phyloP scores from a whole-genome alignment of 2,797 vertebrate genomes.

The Sebastes hopkinsi region DNA sequence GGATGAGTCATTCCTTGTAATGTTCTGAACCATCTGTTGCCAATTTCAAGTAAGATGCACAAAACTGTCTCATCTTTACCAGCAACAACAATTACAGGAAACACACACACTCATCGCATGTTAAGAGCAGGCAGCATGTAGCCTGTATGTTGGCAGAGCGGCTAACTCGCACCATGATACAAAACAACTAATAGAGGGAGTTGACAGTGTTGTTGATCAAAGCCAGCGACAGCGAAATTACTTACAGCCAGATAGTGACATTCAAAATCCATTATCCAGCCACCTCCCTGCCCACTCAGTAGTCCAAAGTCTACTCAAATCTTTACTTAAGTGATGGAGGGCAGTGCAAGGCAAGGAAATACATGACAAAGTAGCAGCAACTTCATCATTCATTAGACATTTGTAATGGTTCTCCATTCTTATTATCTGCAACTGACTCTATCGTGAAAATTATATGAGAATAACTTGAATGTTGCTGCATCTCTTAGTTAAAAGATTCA shows the following conservation, averaged over 20 bases:
- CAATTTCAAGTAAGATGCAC: slow-evolving; percentile 64
- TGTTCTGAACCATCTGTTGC: slow-evolving; percentile 66
- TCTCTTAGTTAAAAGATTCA: background rate
- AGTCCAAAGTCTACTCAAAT: background rate
- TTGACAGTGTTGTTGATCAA: background rate
- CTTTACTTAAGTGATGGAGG: background rate
- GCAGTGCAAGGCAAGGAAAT: background rate
- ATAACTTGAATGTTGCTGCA: background rate
- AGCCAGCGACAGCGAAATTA: background rate
- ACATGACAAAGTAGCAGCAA: background rate
- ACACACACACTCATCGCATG: slow-evolving; percentile 42
- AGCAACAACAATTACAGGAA: slow-evolving; percentile 54
- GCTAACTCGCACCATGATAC: background rate
- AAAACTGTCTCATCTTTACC: slow-evolving; percentile 63
- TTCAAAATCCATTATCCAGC: background rate
- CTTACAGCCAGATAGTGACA: background rate
- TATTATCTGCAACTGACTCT: background rate
- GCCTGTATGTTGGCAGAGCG: slow-evolving; percentile 1
- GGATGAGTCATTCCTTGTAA: slow-evolving; percentile 64
- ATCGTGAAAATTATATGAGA: background rate
- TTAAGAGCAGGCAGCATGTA: slow-evolving; percentile 26
- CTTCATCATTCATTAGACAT: background rate
- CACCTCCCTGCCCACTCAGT: background rate
- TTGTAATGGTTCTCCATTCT: background rate
- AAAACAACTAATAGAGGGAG: background rate